A percentile compares a stretch with the other conserved stretches of the same genome.
Evolutionary conservation across 35 echinoderm and acorn worm species (phyloP).

Genomic region (Heliocidaris tuberculata): DNA sequence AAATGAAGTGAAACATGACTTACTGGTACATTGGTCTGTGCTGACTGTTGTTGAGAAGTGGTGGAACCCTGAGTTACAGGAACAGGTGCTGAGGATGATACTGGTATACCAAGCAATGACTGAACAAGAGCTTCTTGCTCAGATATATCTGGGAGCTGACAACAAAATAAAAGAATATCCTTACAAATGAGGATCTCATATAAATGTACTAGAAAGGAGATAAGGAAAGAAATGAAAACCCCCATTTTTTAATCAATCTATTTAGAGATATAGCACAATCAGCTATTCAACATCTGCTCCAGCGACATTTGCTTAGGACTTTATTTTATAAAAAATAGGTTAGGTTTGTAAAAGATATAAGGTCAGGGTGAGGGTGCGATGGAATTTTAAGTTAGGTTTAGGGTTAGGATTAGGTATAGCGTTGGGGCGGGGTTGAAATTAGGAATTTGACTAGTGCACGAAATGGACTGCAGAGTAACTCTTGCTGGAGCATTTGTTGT

Average conservation of each 20-base stretch:
- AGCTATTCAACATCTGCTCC: background rate
- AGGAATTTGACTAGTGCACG: too few species aligned
- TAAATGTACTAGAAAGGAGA: background rate
- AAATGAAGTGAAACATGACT: background rate
- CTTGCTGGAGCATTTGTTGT: background rate
- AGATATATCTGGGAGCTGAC: constrained; percentile 49
- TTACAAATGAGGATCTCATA: background rate
- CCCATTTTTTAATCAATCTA: background rate
- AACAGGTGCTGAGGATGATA: constrained; percentile 9
- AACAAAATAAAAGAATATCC: background rate
- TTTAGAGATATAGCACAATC: background rate
- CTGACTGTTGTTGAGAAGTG: background rate
- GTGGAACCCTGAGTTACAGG: background rate
- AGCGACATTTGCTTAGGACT: too few species aligned
- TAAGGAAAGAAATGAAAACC: background rate
- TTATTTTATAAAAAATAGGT: too few species aligned
- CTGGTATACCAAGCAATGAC: constrained; percentile 51
- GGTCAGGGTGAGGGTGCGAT: background rate
- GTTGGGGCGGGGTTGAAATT: background rate
- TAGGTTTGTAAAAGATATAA: too few species aligned
- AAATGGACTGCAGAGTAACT: background rate
- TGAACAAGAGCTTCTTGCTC: constrained; percentile 61
- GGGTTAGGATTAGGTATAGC: background rate
- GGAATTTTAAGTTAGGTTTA: background rate
- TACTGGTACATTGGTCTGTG: background rate